phyloP scores from a whole-genome alignment of 30 jellyfish, hydroid and myxozoan genomes.

The Chrysaora quinquecirrha region DNA sequence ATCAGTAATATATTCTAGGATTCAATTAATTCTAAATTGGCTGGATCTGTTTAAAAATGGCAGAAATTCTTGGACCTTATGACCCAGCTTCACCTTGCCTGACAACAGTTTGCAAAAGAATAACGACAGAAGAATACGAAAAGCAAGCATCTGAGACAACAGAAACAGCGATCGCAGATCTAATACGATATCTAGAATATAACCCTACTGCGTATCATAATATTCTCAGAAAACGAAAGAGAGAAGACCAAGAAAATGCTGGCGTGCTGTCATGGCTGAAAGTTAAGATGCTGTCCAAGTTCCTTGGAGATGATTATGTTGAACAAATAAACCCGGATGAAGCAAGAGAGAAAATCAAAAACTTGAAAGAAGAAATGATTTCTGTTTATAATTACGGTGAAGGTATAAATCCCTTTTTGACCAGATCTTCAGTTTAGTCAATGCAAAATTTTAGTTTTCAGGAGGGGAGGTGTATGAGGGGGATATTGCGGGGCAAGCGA shows the following conservation, averaged over 20 bases:
- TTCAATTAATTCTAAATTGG: too few relatives aligned
- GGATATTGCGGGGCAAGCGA: too few relatives aligned
- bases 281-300: slow-evolving; percentile 61
- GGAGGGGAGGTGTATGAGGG: too few relatives aligned
- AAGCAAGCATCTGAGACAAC: slow-evolving; percentile 68
- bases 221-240: slow-evolving; percentile 74
- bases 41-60: too few relatives aligned
- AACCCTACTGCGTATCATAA: slow-evolving; percentile 90
- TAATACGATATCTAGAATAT: slow-evolving; percentile 75
- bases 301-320: slow-evolving; percentile 57
- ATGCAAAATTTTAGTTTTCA: too few relatives aligned
- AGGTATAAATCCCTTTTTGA: slow-evolving; percentile 67
- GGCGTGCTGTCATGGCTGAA: slow-evolving; percentile 72
- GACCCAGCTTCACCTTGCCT: slow-evolving; percentile 93
- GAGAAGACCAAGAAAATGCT: slow-evolving; percentile 77
- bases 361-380: slow-evolving; percentile 61
- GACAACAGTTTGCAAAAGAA: slow-evolving; percentile 75
- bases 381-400: slow-evolving; percentile 74
- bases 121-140: slow-evolving; percentile 61
- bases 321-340: slow-evolving; percentile 52
- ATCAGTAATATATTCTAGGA: too few relatives aligned
- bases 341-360: slow-evolving; percentile 33
- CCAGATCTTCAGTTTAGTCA: too few relatives aligned
- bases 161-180: slow-evolving; percentile 72
- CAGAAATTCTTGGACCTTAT: slow-evolving; percentile 80